Conservation (phyloP, 2,888 invertebrate genomes). For the Homarus gammarus region DNA sequence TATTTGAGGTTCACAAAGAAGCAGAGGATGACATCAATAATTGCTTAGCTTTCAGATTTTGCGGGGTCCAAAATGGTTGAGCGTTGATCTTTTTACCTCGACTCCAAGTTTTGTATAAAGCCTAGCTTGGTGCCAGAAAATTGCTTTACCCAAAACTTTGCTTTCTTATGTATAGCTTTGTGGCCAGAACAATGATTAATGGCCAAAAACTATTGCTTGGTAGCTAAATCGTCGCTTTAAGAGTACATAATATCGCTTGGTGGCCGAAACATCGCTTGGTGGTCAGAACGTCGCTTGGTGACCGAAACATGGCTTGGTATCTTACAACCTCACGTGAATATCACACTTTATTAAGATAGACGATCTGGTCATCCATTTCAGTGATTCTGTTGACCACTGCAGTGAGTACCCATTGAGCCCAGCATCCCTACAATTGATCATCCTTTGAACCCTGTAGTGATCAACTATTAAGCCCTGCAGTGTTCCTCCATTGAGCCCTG, state of each 20-base stretch:
- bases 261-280: neutral
- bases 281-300: neutral
- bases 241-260: neutral
- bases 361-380: constrained; percentile 13
- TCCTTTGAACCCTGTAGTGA: neutral
- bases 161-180: no score
- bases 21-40: no score
- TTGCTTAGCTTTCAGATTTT: no score
- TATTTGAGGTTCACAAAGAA: no score
- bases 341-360: neutral
- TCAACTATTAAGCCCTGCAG: neutral
- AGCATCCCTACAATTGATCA: no score
- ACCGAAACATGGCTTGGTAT: neutral
- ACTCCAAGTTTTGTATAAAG: no score
- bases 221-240: neutral
- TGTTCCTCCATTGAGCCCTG: neutral
- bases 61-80: no score
- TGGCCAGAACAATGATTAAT: neutral
- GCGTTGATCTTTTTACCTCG: no score
- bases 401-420: neutral
- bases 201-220: neutral
- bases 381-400: neutral
- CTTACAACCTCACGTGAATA: neutral
- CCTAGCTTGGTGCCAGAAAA: no score
- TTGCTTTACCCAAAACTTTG: no score